Evolutionary conservation across 2,113 vertebrate genomes (phyloP).

Genomic region (Oreocharis arfaki): DNA sequence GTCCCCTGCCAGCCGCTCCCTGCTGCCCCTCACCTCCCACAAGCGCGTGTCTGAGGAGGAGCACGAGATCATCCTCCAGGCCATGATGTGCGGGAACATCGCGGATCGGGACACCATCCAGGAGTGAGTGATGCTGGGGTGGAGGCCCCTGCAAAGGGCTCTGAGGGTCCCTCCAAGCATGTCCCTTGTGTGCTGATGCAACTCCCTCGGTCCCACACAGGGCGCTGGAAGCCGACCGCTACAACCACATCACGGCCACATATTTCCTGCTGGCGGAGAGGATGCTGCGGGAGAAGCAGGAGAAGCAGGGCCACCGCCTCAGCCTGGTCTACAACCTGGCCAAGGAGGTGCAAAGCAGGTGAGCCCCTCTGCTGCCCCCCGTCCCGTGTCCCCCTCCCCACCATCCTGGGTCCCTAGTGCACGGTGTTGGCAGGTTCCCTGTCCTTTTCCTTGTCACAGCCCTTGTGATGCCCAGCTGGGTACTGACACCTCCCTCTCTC

Average conservation of each 20-base stretch:
- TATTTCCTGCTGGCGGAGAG: conserved; percentile 77
- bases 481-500: not conserved
- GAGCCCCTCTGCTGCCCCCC: not conserved
- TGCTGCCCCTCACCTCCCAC: conserved; percentile 73
- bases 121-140: conserved; percentile 47
- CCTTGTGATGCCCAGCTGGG: not conserved
- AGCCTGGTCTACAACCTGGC: conserved; percentile 45
- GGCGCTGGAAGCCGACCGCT: conserved; percentile 72
- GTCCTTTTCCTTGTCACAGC: accelerated
- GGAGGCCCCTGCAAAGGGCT: not conserved
- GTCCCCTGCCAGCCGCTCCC: conserved; percentile 62
- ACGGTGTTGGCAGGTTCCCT: accelerated
- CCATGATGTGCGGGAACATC: conserved; percentile 73
- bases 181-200: accelerated
- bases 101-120: conserved; percentile 72
- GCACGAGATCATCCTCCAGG: conserved; percentile 74
- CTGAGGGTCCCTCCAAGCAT: accelerated
- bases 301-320: conserved; percentile 52
- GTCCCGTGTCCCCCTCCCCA: accelerated
- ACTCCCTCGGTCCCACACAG: not conserved
- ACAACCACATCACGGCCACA: conserved; percentile 79
- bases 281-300: conserved; percentile 75
- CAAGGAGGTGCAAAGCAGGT: conserved; percentile 59
- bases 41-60: conserved; percentile 70
- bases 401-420: not conserved